A percentile compares a stretch with the other conserved stretches of the same genome.
Conservation (phyloP, 2,113 vertebrate species). For the Tachycineta bicolor region DNA sequence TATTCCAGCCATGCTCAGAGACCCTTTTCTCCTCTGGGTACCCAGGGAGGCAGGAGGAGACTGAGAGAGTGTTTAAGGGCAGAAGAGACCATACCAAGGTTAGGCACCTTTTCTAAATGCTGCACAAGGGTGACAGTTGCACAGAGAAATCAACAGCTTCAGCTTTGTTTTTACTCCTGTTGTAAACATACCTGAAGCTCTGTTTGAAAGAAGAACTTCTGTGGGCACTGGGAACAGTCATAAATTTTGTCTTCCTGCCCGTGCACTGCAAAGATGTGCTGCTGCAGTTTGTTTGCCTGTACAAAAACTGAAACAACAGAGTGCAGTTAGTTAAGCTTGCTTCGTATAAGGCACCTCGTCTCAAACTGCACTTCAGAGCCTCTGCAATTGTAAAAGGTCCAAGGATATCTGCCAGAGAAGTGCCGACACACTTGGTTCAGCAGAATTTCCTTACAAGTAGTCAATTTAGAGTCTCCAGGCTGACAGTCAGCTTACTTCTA, state of each 20-base stretch:
- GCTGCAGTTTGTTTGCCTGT: constrained; percentile 98
- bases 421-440: constrained; percentile 74
- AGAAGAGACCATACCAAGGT: not conserved
- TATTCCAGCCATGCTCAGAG: constrained; percentile 44
- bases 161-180: not conserved
- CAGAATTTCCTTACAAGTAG: constrained; percentile 83
- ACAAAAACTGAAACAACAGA: constrained; percentile 88
- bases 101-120: not conserved
- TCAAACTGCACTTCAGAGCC: not conserved
- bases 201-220: constrained; percentile 99
- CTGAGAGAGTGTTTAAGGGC: not conserved
- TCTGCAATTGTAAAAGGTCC: constrained; percentile 37
- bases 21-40: constrained; percentile 16
- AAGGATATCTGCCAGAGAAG: constrained; percentile 83
- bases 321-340: not conserved
- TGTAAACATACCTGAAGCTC: constrained; percentile 91
- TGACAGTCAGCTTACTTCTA: constrained; percentile 85
- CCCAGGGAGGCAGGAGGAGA: not conserved
- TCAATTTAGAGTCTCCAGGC: constrained; percentile 83
- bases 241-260: constrained; percentile 99
- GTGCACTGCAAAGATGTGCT: constrained; percentile 97
- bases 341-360: not conserved
- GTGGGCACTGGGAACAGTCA: constrained; percentile 97
- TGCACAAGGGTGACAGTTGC: not conserved
- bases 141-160: constrained; percentile 4